Conservation (phyloP, 2,888 invertebrate species). For the Hofmannophila pseudospretella region DNA sequence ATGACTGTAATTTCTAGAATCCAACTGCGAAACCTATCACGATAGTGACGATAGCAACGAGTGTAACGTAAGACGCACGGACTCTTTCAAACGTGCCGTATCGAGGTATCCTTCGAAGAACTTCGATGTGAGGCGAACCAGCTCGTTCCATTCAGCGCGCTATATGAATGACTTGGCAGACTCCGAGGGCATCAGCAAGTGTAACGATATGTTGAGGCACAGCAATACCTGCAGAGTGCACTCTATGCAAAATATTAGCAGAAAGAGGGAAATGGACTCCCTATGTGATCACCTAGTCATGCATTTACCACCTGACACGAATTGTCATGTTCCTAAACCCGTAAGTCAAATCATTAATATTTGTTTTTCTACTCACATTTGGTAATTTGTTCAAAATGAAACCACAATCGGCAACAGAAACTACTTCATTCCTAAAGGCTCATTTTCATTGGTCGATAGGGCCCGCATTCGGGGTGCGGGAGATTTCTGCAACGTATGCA, state of each 20-base stretch:
- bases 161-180: slow-evolving; percentile 47
- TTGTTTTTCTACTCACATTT: too few relatives aligned
- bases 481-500: too few relatives aligned
- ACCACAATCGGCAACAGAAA: too few relatives aligned
- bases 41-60: slow-evolving; percentile 70
- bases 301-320: slow-evolving; percentile 59
- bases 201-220: slow-evolving; percentile 39
- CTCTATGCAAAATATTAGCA: slow-evolving; percentile 62
- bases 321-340: slow-evolving; percentile 56
- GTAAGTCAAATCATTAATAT: too few relatives aligned
- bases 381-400: too few relatives aligned
- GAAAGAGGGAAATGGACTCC: slow-evolving; percentile 57
- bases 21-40: slow-evolving; percentile 64
- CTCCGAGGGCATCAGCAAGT: slow-evolving; percentile 32
- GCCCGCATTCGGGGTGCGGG: too few relatives aligned
- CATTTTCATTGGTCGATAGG: too few relatives aligned
- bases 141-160: slow-evolving; percentile 63
- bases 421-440: too few relatives aligned
- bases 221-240: slow-evolving; percentile 54
- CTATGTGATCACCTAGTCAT: slow-evolving; percentile 62
- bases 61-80: slow-evolving; percentile 58
- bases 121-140: slow-evolving; percentile 57
- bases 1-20: slow-evolving; percentile 49
- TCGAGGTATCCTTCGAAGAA: slow-evolving; percentile 46
- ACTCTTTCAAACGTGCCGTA: slow-evolving; percentile 59